These are phyloP conservation scores for Sebastes minor DNA, from an alignment of 2,797 vertebrate genomes.

Conservation along the genomic window DNA sequence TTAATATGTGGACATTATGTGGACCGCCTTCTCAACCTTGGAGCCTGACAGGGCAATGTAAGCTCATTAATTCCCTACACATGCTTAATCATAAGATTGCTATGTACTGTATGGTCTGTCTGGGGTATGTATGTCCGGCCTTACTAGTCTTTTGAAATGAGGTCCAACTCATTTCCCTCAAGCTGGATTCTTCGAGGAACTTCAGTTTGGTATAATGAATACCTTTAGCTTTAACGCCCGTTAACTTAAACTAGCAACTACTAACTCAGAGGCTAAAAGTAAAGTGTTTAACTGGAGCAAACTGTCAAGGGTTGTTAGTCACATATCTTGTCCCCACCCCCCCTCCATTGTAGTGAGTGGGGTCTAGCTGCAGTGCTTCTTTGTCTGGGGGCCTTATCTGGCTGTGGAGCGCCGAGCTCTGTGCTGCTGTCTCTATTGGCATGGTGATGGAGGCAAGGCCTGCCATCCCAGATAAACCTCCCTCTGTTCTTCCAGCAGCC, in stretches of 20 bases:
- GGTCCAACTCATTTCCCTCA: neutral
- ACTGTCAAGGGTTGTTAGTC: slow-evolving; percentile 60
- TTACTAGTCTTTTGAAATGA: neutral
- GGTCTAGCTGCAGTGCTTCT: slow-evolving; percentile 50
- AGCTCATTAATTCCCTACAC: neutral
- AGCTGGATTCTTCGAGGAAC: neutral
- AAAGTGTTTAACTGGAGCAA: slow-evolving; percentile 59
- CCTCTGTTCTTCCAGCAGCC: slow-evolving; percentile 61
- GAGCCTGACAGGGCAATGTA: neutral
- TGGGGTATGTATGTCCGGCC: neutral
- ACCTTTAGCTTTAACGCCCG: neutral
- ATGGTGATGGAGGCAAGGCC: slow-evolving; percentile 69
- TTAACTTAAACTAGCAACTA: neutral
- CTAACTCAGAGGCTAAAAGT: slow-evolving; percentile 28
- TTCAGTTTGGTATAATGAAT: neutral
- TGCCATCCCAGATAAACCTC: slow-evolving; percentile 79
- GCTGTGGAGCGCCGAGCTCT: slow-evolving; percentile 58
- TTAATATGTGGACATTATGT: slow-evolving; percentile 3
- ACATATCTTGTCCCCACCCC: slow-evolving; percentile 22
- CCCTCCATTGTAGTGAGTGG: slow-evolving; percentile 43
- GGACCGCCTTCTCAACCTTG: slow-evolving; percentile 10
- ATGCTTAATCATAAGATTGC: neutral
- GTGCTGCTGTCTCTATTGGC: slow-evolving; percentile 73
- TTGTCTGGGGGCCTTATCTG: slow-evolving; percentile 77
- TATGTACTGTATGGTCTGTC: neutral